Evolutionary conservation across 2,888 invertebrate species (phyloP), one percentile per base, ranked within the genome.

Genomic region (Drosophila leonis): DNA sequence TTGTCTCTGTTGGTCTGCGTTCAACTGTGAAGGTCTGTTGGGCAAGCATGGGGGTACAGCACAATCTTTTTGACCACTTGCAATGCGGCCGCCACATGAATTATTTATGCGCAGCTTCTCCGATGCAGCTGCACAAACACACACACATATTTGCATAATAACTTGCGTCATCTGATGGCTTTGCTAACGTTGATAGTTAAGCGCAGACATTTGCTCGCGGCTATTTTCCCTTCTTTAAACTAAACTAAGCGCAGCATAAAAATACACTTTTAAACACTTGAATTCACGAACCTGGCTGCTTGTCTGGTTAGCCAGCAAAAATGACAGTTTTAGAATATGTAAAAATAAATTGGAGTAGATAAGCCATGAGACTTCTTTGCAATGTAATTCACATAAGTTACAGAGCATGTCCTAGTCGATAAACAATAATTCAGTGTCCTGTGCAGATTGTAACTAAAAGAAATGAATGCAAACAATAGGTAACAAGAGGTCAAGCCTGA

Each of bases 21-120:
- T 60, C 64, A 68, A 42, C 71, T 67, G 66, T 39, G 72, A 37
- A 55, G 59, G 49, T 57, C 20, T 72, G 44, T 49, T 64, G 44
- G 63, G 56, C 37, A 51, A 65, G 57, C 37, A 20, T 48, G 35
- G 61, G 61, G 63, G 59, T 65, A 61, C 56, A 64, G 61, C 51
- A 48, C 54, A 56, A 61, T 59, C 67, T 74, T 69, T 65, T 55
- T 59, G 69, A 65, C 65, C 72, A 54, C 65, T 65, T 71, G 61
- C 65, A 57, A 65, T 51, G 42, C 57, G 60, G 55, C 57, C 65
- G 67, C 60, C 57, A 67, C 66, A 72, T 78, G 78, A 75, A 78
- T 79, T 75, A 76, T 74, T 75, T 74, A 75, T 73, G 60, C 33
- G 51, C 56, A 55, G 37, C 65, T 61, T 49, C 52, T 61, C 56